Conservation (phyloP, 2,888 invertebrate species). For the Cryptocheilus praepositus region DNA sequence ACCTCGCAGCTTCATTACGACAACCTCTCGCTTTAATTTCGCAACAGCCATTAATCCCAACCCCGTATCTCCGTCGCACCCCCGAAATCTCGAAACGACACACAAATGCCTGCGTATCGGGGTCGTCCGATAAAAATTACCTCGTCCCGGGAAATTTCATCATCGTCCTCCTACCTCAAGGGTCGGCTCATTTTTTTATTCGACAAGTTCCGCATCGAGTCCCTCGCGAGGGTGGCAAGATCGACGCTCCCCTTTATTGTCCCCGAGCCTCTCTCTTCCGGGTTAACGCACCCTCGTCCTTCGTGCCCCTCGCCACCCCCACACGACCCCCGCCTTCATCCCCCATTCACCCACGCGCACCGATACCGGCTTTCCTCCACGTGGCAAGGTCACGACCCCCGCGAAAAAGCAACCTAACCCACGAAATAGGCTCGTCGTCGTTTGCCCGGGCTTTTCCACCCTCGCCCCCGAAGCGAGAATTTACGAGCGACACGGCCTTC, state of each 20-base stretch:
- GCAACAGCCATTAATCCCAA: too few relatives aligned
- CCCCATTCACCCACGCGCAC: slow-evolving; percentile 10
- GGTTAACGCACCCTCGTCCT: slow-evolving; percentile 54
- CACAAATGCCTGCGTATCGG: too few relatives aligned
- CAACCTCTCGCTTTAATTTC: too few relatives aligned
- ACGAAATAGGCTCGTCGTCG: slow-evolving; percentile 16
- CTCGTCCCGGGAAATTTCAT: slow-evolving; percentile 5
- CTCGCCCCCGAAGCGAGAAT: slow-evolving; percentile 59
- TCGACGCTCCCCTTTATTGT: slow-evolving; percentile 43
- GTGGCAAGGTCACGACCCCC: slow-evolving; percentile 68
- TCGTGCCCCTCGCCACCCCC: slow-evolving; percentile 17
- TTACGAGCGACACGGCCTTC: slow-evolving; percentile 66
- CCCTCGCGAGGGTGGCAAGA: slow-evolving; percentile 4
- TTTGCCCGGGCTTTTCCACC: slow-evolving; percentile 38
- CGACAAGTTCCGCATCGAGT: slow-evolving; percentile 7
- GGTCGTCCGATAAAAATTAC: too few relatives aligned
- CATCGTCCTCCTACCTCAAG: background rate
- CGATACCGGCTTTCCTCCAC: slow-evolving; percentile 35
- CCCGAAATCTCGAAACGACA: too few relatives aligned
- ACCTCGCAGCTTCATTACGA: background rate
- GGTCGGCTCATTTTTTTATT: slow-evolving; percentile 10
- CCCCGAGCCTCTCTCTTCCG: slow-evolving; percentile 45
- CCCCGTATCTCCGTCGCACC: too few relatives aligned
- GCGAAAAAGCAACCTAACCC: slow-evolving; percentile 45
- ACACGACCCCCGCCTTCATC: background rate